Base-by-base conservation (phyloP, 2,113 vertebrate species). In the Rhadina sibilatrix region DNA sequence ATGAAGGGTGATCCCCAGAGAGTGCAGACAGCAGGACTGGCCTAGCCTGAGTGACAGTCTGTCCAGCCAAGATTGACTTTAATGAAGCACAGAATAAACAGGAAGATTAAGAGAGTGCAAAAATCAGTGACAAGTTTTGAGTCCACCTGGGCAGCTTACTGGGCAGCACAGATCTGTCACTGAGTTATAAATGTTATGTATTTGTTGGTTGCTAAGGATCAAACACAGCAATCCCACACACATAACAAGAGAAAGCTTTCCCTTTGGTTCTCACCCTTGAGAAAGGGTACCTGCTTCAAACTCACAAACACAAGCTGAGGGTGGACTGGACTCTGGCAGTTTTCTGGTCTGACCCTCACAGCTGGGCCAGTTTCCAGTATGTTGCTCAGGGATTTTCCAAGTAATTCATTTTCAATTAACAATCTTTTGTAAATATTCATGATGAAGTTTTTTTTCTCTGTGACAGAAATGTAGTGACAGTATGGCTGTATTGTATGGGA, bases 21-120 rank as follows among this genome's bases (percentile, higher is more conserved):
- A 98, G 69, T 37, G 56, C 85, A 93, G 83, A 87, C 97, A 97
- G 96, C 96, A 94, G 97, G 96, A 94, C 87, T 89, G 94, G 96
- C 74, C 57, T 27, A 89, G 95, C 92, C 96, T 87, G 46, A 97
- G 88, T 97, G 98, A 98, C 98, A 98, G 96, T 71, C 96, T 93
- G 97, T 96, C 96, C 96, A 83, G 94, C 89, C 76, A 95, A 98
- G 97, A 98, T 78, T 97, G 97, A 98, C 97, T 98, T 97, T 98
- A 98, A 98, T 98, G 97, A 98, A 98, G 97, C 97, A 93, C 88
- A 94, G 97, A 97, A 98, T 97, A 98, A 98, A 98, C 96, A 98
- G 97, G 93, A 98, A 98, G 97, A 98, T 98, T 97, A 98, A 98
- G 97, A 97, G 94, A 92, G 91, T 90, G 95, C 90, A 96, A 92